These are phyloP conservation scores for Xenopus tropicalis DNA, from an alignment of 2,113 vertebrate genomes.

Conservation along the genomic window UCB_Xtro_10.0 CM004446.2:93966001-93966500, in stretches of 20 bases:
- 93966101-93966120: constrained; percentile 66
- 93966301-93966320: constrained; percentile 71
- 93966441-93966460: neutral
- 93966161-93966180: constrained; percentile 42
- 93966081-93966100: constrained; percentile 78
- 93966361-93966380: constrained; percentile 3
- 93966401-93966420: neutral
- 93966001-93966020: constrained; percentile 79
- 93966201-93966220: constrained; percentile 67
- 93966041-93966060: constrained; percentile 61
- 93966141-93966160: constrained; percentile 39
- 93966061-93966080: constrained; percentile 82
- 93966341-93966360: constrained; percentile 27
- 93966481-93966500: neutral
- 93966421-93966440: constrained; percentile 9
- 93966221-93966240: constrained; percentile 82
- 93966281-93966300: neutral
- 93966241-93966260: constrained; percentile 30
- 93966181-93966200: constrained; percentile 50
- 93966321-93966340: constrained; percentile 68
- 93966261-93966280: neutral
- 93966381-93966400: neutral
- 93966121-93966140: constrained; percentile 14
- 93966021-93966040: constrained; percentile 52
- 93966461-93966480: neutral